Conservation (phyloP, 2,888 invertebrate genomes). For the Dolichomitus sp. region DNA sequence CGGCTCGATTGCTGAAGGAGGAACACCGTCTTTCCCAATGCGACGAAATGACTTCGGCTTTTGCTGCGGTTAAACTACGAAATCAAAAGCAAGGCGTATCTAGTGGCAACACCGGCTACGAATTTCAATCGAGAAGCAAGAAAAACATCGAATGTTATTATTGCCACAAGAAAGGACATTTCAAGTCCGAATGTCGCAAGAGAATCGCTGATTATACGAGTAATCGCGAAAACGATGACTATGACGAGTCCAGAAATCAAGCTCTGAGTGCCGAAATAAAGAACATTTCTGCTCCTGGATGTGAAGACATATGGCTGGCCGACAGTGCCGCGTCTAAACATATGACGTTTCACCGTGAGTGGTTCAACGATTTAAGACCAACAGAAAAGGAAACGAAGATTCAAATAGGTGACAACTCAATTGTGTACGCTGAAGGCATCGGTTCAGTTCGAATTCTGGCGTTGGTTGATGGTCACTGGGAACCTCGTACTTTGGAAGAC, state of each 20-base stretch:
- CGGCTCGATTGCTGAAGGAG: slow-evolving; percentile 27
- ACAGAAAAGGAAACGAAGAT: slow-evolving; percentile 1
- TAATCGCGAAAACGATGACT: too few relatives aligned
- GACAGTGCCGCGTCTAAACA: too few relatives aligned
- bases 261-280: neutral
- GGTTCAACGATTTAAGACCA: neutral
- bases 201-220: too few relatives aligned
- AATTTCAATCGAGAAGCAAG: slow-evolving; percentile 2
- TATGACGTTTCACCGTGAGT: too few relatives aligned
- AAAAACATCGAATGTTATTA: slow-evolving; percentile 7
- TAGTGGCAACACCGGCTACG: neutral
- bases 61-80: neutral
- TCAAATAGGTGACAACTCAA: slow-evolving; percentile 31
- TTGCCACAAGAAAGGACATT: slow-evolving; percentile 5
- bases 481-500: slow-evolving; percentile 39
- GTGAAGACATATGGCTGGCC: too few relatives aligned
- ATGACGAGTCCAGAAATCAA: too few relatives aligned
- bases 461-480: slow-evolving; percentile 16
- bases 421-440: slow-evolving; percentile 22
- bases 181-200: too few relatives aligned
- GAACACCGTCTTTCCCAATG: slow-evolving; percentile 12
- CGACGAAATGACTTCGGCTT: slow-evolving; percentile 20
- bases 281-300: neutral
- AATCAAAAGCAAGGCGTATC: neutral
- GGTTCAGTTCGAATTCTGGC: slow-evolving; percentile 8